A percentile compares a stretch with the other conserved stretches of the same genome.
These are phyloP conservation scores for Deroptyus accipitrinus DNA, from an alignment of 2,113 vertebrate genomes.

Conservation along the genomic window DNA sequence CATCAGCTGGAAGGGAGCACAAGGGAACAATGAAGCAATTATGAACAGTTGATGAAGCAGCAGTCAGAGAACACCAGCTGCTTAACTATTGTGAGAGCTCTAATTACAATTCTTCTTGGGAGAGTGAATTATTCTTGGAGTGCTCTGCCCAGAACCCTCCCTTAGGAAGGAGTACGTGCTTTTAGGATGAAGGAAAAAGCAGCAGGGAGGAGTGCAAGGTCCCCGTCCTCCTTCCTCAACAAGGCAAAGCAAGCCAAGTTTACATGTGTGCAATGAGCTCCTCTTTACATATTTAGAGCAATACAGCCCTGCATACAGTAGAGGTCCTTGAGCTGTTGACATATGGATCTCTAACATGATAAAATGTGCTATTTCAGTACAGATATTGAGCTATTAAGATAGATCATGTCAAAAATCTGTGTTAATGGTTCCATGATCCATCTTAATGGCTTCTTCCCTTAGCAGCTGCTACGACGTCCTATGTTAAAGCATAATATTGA, in stretches of 20 bases:
- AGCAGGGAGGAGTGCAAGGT: background rate
- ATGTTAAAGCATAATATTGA: conserved; percentile 33
- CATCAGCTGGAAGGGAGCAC: conserved; percentile 57
- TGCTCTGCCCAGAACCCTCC: background rate
- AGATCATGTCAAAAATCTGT: conserved; percentile 27
- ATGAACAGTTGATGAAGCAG: conserved; percentile 51
- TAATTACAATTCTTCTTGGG: conserved; percentile 60
- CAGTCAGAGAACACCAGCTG: conserved; percentile 66
- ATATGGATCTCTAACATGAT: background rate
- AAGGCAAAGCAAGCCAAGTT: background rate
- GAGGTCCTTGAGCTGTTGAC: background rate
- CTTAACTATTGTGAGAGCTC: conserved; percentile 58
- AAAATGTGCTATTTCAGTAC: background rate
- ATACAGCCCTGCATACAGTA: background rate
- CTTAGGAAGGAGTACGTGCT: background rate
- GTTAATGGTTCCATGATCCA: conserved; percentile 22
- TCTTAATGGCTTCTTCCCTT: conserved; percentile 22
- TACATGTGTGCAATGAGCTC: fast-evolving
- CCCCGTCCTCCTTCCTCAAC: background rate
- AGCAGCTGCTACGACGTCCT: background rate
- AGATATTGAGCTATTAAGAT: background rate
- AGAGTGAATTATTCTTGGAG: conserved; percentile 39
- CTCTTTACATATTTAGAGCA: background rate
- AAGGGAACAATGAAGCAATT: conserved; percentile 62
- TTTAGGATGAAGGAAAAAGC: background rate